Evolutionary conservation across 2,113 vertebrate genomes (phyloP), one percentile per base, ranked within the genome.

Genomic region (Sterna hirundo): DNA sequence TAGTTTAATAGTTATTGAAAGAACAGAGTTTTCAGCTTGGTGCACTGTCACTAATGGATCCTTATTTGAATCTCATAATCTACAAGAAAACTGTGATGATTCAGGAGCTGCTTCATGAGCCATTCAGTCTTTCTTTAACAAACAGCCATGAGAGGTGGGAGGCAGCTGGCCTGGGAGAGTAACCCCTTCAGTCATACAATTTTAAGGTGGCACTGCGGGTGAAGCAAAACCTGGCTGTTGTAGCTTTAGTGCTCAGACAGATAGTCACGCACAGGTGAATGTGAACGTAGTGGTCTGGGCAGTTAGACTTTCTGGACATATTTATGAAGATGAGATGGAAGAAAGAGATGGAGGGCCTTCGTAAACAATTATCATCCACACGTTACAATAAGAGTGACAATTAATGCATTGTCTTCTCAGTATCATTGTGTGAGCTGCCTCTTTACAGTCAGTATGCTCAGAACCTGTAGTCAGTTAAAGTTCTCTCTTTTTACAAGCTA

Each of bases 241-340:
- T 10, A 72, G 21, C 7, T 86, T 64, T 38, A 36, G 22, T n/a
- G 27, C 25, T 88, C 57, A 29, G 47, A 29, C 22, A 51, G 13
- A 15, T 20, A 13, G 16, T 26, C 25, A 22, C 36, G 34, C 16
- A 10, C 4, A 38, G 42, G 8, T 46, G 30, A 60, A 11, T 5
- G 10, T 49, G 38, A 55, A 19, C 5, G 2, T 8, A 66, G 22
- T 1, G 0, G 4, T n/a, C 15, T 52, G 29, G 13, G 29, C 23
- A 85, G 11, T 40, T 20, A 8, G 19, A 26, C 21, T 64, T 85
- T 47, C 52, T 49, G 14, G n/a, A 8, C 1, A 0, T 25, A 6
- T 74, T 81, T 44, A 15, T 87, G 54, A 42, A 52, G 30, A 9
- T 4, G 15, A 61, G 7, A 26, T 1, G 6, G 34, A 84, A 62